These are phyloP conservation scores for Frankliniella intonsa DNA, from an alignment of 2,888 invertebrate species.

Conservation along the genomic window DNA sequence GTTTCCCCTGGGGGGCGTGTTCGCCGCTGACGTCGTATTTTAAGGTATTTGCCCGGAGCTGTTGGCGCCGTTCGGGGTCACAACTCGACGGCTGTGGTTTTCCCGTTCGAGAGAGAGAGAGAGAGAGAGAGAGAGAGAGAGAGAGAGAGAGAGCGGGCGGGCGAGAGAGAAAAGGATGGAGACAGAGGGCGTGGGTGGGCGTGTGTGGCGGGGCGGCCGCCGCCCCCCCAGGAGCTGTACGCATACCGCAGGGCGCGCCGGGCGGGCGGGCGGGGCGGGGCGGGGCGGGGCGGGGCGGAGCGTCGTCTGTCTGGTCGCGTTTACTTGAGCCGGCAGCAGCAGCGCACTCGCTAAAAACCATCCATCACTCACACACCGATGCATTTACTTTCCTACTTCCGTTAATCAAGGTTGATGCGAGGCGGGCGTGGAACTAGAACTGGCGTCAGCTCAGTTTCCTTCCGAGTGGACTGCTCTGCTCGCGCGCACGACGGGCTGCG, in stretches of 20 bases:
- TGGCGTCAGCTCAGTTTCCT: too few species aligned
- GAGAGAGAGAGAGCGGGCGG: background rate
- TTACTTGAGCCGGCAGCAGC: too few species aligned
- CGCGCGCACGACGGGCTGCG: too few species aligned
- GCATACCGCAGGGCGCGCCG: background rate
- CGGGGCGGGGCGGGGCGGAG: too few species aligned
- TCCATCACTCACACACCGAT: too few species aligned
- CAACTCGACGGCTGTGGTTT: background rate
- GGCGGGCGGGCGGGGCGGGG: too few species aligned
- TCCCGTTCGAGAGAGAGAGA: background rate
- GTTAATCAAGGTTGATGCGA: too few species aligned
- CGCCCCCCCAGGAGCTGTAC: background rate
- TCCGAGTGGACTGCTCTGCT: too few species aligned
- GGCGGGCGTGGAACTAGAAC: too few species aligned
- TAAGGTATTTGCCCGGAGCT: conserved; percentile 10
- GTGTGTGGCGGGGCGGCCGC: background rate
- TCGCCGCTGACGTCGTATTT: conserved; percentile 17
- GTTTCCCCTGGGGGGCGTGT: background rate
- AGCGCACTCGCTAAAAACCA: too few species aligned
- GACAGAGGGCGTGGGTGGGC: background rate
- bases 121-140: background rate
- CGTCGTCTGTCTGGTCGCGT: too few species aligned
- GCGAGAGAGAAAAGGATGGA: background rate
- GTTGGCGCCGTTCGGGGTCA: background rate
- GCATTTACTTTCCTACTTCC: too few species aligned